phyloP scores from a whole-genome alignment of 2,113 vertebrate species.

The Phyllopteryx taeniolatus region DNA sequence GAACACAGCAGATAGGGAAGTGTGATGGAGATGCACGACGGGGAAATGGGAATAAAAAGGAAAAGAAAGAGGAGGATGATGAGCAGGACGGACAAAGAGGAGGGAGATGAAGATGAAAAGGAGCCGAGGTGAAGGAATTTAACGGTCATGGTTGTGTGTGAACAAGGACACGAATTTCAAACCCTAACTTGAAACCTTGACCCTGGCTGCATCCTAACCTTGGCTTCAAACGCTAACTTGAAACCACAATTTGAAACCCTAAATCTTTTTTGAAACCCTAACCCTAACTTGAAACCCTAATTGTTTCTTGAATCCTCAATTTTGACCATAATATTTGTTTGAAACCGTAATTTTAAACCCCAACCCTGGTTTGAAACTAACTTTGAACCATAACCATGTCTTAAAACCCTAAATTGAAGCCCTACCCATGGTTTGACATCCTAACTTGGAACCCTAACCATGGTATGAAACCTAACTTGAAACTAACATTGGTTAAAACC shows the following conservation, averaged over 20 bases:
- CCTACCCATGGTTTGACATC: too few species aligned
- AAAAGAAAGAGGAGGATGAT: slow-evolving; percentile 1
- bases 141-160: not conserved
- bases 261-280: too few species aligned
- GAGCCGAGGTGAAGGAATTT: not conserved
- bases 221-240: not conserved
- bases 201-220: not conserved
- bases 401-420: not conserved
- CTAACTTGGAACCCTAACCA: not conserved
- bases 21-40: not conserved
- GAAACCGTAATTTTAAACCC: not conserved
- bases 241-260: not conserved
- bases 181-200: too few species aligned
- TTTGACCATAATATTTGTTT: not conserved
- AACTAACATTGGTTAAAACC: not conserved
- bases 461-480: not conserved
- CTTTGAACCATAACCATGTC: not conserved
- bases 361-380: not conserved
- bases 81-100: not conserved
- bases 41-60: not conserved
- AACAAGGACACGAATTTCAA: not conserved
- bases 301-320: not conserved
- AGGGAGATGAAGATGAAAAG: slow-evolving; percentile 17
- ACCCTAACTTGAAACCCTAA: not conserved
- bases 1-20: not conserved